These are phyloP conservation scores for Sparus aurata DNA, from an alignment of 2,797 vertebrate genomes.

Conservation along the genomic window DNA sequence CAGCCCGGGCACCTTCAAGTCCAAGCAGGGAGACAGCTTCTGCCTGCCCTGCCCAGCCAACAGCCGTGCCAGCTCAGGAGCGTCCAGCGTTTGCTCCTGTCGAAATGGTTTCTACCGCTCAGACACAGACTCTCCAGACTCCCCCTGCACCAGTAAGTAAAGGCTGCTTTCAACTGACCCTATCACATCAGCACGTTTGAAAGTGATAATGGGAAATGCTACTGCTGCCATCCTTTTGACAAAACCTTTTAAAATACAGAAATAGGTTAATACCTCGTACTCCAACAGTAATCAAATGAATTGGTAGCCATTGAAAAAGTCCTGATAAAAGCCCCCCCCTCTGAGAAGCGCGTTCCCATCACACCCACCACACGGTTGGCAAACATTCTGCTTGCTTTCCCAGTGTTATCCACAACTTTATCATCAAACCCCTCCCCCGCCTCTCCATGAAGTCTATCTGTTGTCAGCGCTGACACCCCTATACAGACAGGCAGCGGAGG, in stretches of 20 bases:
- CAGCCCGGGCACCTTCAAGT: conserved; percentile 93
- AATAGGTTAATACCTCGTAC: background rate
- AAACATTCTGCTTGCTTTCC: conserved; percentile 77
- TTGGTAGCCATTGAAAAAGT: background rate
- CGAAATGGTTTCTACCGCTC: conserved; percentile 93
- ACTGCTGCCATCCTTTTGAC: background rate
- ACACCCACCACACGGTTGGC: background rate
- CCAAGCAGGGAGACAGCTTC: conserved; percentile 93
- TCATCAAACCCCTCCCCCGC: conserved; percentile 50
- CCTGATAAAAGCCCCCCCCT: conserved; percentile 55
- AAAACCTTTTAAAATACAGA: background rate
- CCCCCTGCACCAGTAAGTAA: conserved; percentile 93
- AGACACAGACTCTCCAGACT: conserved; percentile 91
- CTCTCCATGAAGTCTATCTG: conserved; percentile 35
- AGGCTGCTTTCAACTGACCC: conserved; percentile 5
- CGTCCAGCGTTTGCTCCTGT: conserved; percentile 92
- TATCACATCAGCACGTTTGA: background rate
- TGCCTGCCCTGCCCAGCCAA: conserved; percentile 93
- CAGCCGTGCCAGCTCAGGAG: conserved; percentile 91
- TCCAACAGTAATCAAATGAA: conserved; percentile 15
- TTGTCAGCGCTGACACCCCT: conserved; percentile 19
- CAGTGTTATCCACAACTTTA: conserved; percentile 69
- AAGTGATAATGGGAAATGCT: conserved; percentile 9
- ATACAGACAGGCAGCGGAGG: conserved; percentile 37
- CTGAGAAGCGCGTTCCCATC: conserved; percentile 54